These are phyloP conservation scores for Lates calcarifer DNA, from an alignment of 2,113 vertebrate species.

Conservation along the genomic window DNA sequence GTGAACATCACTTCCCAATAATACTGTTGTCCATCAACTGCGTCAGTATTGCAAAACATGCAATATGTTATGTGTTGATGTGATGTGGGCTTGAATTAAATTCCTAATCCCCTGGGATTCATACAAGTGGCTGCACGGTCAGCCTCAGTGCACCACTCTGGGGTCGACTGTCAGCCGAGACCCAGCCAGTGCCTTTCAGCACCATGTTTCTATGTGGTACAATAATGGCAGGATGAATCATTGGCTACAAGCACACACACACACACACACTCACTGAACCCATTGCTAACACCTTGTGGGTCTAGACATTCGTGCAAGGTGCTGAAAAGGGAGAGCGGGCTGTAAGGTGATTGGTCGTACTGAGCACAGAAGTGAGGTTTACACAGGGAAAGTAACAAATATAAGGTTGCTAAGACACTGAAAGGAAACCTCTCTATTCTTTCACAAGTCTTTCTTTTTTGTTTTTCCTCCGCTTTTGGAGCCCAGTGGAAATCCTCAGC, in stretches of 20 bases:
- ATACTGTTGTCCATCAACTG: not conserved
- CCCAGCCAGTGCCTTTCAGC: slow-evolving; percentile 61
- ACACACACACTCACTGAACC: slow-evolving; percentile 45
- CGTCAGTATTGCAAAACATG: not conserved
- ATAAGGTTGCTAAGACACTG: slow-evolving; percentile 73
- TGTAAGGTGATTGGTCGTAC: slow-evolving; percentile 58
- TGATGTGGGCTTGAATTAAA: not conserved
- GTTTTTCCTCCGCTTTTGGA: slow-evolving; percentile 14
- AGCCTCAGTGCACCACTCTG: slow-evolving; percentile 13
- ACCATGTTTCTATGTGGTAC: slow-evolving; percentile 61
- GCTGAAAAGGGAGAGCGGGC: slow-evolving; percentile 68
- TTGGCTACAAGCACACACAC: slow-evolving; percentile 35
- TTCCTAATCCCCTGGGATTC: not conserved
- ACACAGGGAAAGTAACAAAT: slow-evolving; percentile 58
- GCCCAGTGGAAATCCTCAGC: slow-evolving; percentile 4
- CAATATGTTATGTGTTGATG: not conserved
- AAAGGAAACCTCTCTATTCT: slow-evolving; percentile 62
- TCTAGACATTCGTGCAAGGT: slow-evolving; percentile 66
- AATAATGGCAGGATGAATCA: slow-evolving; percentile 71
- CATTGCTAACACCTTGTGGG: slow-evolving; percentile 64
- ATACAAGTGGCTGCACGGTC: slow-evolving; percentile 31
- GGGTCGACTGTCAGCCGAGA: slow-evolving; percentile 35
- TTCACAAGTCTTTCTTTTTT: slow-evolving; percentile 24
- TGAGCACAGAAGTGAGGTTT: slow-evolving; percentile 56
- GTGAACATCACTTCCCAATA: not conserved